These are phyloP conservation scores for Simalia tracyae DNA, from an alignment of 2,797 vertebrate species.

Conservation along the genomic window DNA sequence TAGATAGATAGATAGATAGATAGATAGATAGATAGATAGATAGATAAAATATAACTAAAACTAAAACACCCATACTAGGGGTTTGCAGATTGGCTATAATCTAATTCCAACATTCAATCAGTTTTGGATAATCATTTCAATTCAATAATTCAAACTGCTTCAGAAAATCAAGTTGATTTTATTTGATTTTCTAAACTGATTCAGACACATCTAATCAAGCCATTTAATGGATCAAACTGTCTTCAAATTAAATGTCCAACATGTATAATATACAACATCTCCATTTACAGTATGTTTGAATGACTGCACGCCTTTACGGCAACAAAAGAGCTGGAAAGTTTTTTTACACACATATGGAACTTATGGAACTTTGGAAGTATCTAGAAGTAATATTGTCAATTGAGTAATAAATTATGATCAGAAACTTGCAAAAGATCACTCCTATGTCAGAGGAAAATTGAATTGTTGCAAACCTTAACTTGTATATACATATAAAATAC, in stretches of 20 bases:
- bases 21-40: no score
- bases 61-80: background rate
- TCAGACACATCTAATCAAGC: background rate
- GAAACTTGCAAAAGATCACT: background rate
- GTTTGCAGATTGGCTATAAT: background rate
- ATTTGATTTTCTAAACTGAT: background rate
- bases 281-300: background rate
- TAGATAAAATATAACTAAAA: background rate
- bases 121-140: background rate
- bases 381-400: background rate
- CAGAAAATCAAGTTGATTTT: background rate
- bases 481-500: slow-evolving; percentile 17
- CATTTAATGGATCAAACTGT: background rate
- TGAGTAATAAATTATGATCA: background rate
- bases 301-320: background rate
- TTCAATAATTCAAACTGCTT: background rate
- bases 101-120: background rate
- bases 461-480: background rate
- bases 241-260: fast-evolving
- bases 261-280: background rate
- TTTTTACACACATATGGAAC: background rate
- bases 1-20: no score
- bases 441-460: background rate
- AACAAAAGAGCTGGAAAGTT: background rate
- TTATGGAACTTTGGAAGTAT: background rate